These are phyloP conservation scores for Pipistrellus pygmaeus DNA, from an alignment of 2,797 vertebrate species.

Conservation along the genomic window DNA sequence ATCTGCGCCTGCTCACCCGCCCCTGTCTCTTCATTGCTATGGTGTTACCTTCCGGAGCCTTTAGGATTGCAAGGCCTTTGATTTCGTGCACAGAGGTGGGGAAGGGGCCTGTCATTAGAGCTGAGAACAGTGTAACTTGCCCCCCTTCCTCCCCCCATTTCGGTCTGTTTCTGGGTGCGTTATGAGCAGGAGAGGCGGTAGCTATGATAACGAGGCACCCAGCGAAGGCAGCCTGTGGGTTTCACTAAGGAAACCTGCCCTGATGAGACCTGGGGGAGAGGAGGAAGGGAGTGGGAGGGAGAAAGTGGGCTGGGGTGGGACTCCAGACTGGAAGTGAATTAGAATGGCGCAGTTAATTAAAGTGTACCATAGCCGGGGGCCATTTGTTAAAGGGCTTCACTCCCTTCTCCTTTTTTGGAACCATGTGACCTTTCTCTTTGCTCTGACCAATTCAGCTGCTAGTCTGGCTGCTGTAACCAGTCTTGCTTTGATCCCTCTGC, in stretches of 20 bases:
- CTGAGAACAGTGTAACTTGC: slow-evolving; percentile 52
- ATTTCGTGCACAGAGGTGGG: slow-evolving; percentile 60
- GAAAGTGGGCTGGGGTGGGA: slow-evolving; percentile 72
- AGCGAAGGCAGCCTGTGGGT: slow-evolving; percentile 40
- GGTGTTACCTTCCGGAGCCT: slow-evolving; percentile 62
- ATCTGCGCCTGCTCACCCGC: slow-evolving; percentile 39
- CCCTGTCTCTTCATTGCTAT: background rate
- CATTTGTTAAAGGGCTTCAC: slow-evolving; percentile 82
- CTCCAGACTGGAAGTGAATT: slow-evolving; percentile 84
- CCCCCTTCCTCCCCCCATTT: background rate
- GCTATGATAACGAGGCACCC: slow-evolving; percentile 61
- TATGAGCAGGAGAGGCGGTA: slow-evolving; percentile 52
- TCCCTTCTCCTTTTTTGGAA: slow-evolving; percentile 65
- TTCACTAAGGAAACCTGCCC: slow-evolving; percentile 68
- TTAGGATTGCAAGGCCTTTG: slow-evolving; percentile 48
- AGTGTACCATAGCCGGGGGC: slow-evolving; percentile 86
- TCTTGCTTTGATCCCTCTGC: slow-evolving; percentile 79
- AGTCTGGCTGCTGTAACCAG: slow-evolving; percentile 78
- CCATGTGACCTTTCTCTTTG: slow-evolving; percentile 85
- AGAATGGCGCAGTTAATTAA: slow-evolving; percentile 87
- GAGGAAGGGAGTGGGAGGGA: slow-evolving; percentile 70
- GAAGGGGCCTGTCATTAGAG: slow-evolving; percentile 50
- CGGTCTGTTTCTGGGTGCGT: slow-evolving; percentile 26
- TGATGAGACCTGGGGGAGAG: slow-evolving; percentile 73
- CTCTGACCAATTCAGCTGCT: slow-evolving; percentile 82